Conservation (phyloP, 2,113 vertebrate genomes). For the Octodon degus region DNA sequence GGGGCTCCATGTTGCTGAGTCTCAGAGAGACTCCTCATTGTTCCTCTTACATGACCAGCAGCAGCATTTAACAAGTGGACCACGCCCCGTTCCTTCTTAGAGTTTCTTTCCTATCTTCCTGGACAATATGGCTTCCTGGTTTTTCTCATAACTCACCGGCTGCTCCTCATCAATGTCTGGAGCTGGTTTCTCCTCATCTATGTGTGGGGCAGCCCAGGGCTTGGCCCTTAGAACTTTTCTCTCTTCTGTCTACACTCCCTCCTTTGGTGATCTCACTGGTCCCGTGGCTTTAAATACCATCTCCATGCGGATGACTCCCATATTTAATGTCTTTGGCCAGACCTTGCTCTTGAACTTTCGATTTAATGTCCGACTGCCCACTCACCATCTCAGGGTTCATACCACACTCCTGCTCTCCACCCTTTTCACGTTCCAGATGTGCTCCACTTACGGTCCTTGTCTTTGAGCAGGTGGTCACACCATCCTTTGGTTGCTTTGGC, state of each 20-base stretch:
- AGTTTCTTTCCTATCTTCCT: not conserved
- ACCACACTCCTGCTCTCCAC: not conserved
- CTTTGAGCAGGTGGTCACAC: not conserved
- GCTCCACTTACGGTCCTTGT: not conserved
- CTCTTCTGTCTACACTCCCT: not conserved
- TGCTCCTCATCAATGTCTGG: not conserved
- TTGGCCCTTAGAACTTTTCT: not conserved
- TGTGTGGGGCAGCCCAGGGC: not conserved
- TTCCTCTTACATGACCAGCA: slow-evolving; percentile 31
- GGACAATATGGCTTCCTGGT: not conserved
- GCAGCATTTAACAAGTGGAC: not conserved
- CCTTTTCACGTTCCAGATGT: accelerated
- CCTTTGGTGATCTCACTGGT: not conserved
- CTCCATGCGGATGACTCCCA: not conserved
- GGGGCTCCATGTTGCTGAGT: not conserved
- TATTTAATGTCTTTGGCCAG: slow-evolving; percentile 3
- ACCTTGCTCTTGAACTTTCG: not conserved
- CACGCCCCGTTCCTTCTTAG: not conserved
- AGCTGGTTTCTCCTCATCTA: not conserved
- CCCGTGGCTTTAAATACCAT: slow-evolving; percentile 10
- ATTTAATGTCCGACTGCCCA: not conserved
- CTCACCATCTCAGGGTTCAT: not conserved
- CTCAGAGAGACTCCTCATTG: not conserved
- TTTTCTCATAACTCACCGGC: not conserved
- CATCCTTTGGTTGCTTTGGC: not conserved